Base-by-base conservation (phyloP, 2,113 vertebrate species). In the Sitta europaea region DNA sequence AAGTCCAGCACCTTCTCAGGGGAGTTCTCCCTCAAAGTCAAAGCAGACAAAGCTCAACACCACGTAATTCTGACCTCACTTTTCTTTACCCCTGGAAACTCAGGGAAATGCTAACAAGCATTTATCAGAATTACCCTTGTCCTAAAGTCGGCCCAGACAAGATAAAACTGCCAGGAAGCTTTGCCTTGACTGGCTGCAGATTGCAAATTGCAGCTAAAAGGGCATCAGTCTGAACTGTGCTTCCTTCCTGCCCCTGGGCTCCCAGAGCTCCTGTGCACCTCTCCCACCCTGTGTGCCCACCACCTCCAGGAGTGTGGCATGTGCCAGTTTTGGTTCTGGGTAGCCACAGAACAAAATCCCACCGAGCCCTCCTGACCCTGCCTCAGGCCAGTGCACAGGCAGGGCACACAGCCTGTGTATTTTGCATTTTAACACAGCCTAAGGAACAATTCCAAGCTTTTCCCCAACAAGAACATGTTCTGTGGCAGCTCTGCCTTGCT, bases 391-490 rank as follows among this genome's bases (percentile, higher is more conserved):
- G 3, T 11, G 8, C 8, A 2, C 54, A 21, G 4, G 16, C 36
- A 61, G 27, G 31, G 31, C 12, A 10, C 35, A 20, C 5, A 3
- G 15, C 0, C 23, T 1, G 11, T 22, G 51, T 24, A 13, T 12
- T 54, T 35, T 3, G 1, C 16, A 21, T 47, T 87, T 59, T 33
- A 71, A 18, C 29, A 12, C 9, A 24, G 21, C 42, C 59, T 24
- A 18, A 71, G 18, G 61, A 24, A 55, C 43, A 35, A 18, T 33
- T 55, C 55, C 38, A 38, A 29, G 61, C 22, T 58, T 21, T 47
- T 47, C 24, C 33, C 31, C 33, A 12, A 5, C 0, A 2, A 28
- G 66, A n/a, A 17, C 28, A 9, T 0, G 0, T 11, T 24, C 53
- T 18, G 13, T 5, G 14, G 7, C 59, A 92, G 74, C 45, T 2